These are phyloP conservation scores for Leptocoma aspasia DNA, from an alignment of 2,113 vertebrate species.

Conservation along the genomic window DNA sequence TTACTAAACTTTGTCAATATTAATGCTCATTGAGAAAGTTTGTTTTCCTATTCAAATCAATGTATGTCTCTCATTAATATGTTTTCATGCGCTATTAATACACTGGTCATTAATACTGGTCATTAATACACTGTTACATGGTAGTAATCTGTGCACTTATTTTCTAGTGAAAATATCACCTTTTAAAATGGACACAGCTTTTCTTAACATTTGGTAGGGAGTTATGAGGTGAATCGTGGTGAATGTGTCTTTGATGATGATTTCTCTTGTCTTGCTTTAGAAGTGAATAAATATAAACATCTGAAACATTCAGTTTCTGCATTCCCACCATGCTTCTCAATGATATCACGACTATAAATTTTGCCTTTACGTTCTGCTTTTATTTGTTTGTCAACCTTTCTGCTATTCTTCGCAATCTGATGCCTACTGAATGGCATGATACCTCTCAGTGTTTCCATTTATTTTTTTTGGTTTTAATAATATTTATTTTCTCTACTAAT, in stretches of 20 bases:
- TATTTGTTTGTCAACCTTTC: background rate
- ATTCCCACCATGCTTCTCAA: background rate
- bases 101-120: no score
- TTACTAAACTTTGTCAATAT: background rate
- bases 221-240: fast-evolving
- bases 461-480: background rate
- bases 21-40: background rate
- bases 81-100: no score
- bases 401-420: background rate
- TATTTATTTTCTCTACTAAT: background rate
- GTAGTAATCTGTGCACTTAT: background rate
- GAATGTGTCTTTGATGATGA: background rate
- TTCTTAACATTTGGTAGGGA: background rate
- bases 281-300: background rate
- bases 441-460: background rate
- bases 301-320: background rate
- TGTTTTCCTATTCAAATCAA: background rate
- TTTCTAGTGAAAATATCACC: background rate
- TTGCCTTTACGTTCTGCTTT: background rate
- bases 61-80: background rate
- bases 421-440: background rate
- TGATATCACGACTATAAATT: background rate
- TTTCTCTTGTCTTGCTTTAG: background rate
- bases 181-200: background rate
- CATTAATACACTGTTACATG: background rate